These are phyloP conservation scores for Orientallactaga bullata DNA, from an alignment of 2,113 vertebrate genomes.

Conservation along the genomic window DNA sequence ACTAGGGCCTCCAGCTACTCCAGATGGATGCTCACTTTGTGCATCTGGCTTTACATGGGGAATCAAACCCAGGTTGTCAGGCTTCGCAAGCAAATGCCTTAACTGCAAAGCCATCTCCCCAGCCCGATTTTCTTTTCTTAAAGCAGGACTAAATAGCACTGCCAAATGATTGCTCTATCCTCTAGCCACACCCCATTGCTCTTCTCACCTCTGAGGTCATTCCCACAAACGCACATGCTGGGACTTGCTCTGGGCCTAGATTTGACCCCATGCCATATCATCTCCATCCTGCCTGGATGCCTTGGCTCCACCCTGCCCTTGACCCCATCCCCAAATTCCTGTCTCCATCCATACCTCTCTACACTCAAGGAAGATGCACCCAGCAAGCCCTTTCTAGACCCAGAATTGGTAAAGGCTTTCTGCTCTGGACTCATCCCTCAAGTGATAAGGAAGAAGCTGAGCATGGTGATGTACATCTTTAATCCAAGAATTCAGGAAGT, in stretches of 20 bases:
- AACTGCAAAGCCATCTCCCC: too few species aligned
- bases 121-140: too few species aligned
- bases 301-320: not conserved
- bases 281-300: not conserved
- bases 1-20: too few species aligned
- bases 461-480: not conserved
- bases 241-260: not conserved
- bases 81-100: too few species aligned
- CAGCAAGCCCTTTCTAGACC: not conserved
- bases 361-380: not conserved
- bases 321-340: not conserved
- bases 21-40: too few species aligned
- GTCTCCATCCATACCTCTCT: not conserved
- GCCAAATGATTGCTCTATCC: not conserved
- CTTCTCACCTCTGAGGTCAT: not conserved
- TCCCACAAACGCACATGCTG: not conserved
- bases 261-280: not conserved
- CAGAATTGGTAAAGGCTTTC: not conserved
- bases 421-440: slow-evolving; percentile 11
- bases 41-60: too few species aligned
- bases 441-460: not conserved
- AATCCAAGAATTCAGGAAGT: not conserved
- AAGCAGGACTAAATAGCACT: not conserved
- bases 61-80: too few species aligned
- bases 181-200: not conserved